Conservation (phyloP, 2,888 invertebrate species). For the Nysson spinosus region DNA sequence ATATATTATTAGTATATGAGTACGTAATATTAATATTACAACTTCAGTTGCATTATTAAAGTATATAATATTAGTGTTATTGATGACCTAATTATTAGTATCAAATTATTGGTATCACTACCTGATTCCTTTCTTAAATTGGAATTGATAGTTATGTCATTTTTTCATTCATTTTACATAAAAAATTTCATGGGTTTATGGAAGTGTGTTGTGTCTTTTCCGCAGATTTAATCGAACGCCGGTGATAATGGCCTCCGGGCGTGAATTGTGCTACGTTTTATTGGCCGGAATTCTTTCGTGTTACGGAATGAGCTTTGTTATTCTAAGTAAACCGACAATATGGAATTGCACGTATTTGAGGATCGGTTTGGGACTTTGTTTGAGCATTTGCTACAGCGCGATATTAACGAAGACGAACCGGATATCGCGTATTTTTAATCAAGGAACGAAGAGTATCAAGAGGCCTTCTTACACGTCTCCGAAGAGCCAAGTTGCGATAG, state of each 20-base stretch:
- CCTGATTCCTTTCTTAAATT: too few species aligned
- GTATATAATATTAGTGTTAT: too few species aligned
- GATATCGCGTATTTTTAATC: conserved; percentile 80
- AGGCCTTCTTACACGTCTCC: conserved; percentile 87
- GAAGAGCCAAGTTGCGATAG: conserved; percentile 85
- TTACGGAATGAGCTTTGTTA: conserved; percentile 85
- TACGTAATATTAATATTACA: too few species aligned
- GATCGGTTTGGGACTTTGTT: conserved; percentile 84
- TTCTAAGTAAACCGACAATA: conserved; percentile 83
- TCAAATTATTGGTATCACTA: too few species aligned
- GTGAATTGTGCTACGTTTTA: conserved; percentile 87
- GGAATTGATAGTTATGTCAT: too few species aligned
- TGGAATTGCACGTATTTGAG: conserved; percentile 83
- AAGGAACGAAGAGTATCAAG: conserved; percentile 82
- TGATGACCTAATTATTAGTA: too few species aligned
- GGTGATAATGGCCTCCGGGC: conserved; percentile 87
- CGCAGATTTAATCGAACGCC: conserved; percentile 80
- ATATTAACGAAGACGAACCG: conserved; percentile 88
- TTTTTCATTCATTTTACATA: too few species aligned
- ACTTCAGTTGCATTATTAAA: too few species aligned
- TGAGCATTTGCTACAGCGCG: conserved; percentile 87
- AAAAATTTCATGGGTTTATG: too few species aligned
- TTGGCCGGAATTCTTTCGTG: conserved; percentile 84
- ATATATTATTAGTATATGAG: too few species aligned
- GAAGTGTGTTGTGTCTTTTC: neutral